phyloP scores from a whole-genome alignment of 2,888 invertebrate species.

The Megastigmus dorsalis region DNA sequence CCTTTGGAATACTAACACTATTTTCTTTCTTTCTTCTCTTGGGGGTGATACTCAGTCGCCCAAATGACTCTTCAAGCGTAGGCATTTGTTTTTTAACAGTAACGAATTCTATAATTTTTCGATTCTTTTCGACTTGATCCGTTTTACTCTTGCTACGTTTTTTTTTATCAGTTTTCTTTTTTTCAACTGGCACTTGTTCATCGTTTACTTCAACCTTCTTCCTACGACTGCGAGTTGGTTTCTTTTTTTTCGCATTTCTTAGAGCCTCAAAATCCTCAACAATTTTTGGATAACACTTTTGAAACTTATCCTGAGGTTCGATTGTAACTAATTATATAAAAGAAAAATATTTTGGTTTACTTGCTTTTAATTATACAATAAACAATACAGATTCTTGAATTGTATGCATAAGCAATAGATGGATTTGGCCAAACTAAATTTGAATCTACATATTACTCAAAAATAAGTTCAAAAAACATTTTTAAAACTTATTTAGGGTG shows the following conservation, averaged over 20 bases:
- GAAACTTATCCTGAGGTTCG: slow-evolving; percentile 81
- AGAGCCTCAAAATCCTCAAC: slow-evolving; percentile 78
- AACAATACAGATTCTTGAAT: too few species aligned
- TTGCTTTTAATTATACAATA: too few species aligned
- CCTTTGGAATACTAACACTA: slow-evolving; percentile 60
- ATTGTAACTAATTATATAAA: slow-evolving; percentile 77
- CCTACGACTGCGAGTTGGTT: slow-evolving; percentile 61
- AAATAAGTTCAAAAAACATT: too few species aligned
- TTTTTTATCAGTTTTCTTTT: slow-evolving; percentile 49
- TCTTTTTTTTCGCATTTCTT: slow-evolving; percentile 75
- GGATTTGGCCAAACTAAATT: too few species aligned
- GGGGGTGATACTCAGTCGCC: slow-evolving; percentile 64
- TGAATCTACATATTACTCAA: too few species aligned
- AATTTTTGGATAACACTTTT: slow-evolving; percentile 79
- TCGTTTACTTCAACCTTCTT: slow-evolving; percentile 55
- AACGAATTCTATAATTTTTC: slow-evolving; percentile 46
- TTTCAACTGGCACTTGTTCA: slow-evolving; percentile 39
- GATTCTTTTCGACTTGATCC: slow-evolving; percentile 65
- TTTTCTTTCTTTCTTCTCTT: slow-evolving; percentile 63
- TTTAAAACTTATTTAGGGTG: too few species aligned
- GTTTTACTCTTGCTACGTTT: slow-evolving; percentile 54
- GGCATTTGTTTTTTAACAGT: background rate
- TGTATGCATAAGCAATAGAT: too few species aligned
- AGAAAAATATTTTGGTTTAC: slow-evolving; percentile 74
- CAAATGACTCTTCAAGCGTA: slow-evolving; percentile 66